Conservation (phyloP, 1,140 invertebrate species). For the Trachymyrmex cornetzi region DNA sequence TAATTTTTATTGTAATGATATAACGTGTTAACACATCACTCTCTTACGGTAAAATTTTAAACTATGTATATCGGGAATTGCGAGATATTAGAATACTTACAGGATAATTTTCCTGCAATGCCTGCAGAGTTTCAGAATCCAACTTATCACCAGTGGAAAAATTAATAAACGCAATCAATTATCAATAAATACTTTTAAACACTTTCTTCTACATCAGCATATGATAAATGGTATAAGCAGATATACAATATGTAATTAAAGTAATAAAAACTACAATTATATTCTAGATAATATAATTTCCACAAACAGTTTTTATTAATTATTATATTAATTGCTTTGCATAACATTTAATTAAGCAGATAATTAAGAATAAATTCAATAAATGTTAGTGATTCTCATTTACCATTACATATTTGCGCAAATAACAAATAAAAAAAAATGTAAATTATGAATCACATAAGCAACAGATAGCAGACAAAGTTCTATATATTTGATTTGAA, state of each 20-base stretch:
- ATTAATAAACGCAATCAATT: constrained; percentile 1
- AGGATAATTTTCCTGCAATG: constrained; percentile 67
- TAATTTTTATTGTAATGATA: constrained; percentile 61
- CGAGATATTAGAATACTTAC: constrained; percentile 61
- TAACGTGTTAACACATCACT: constrained; percentile 62
- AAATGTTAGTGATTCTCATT: not conserved
- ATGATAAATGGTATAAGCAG: constrained; percentile 17
- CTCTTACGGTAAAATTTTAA: constrained; percentile 82
- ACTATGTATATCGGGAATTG: constrained; percentile 72
- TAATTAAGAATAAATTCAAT: not conserved
- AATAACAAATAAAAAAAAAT: constrained; percentile 17
- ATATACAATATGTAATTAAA: not conserved
- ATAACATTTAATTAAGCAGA: not conserved
- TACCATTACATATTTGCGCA: not conserved
- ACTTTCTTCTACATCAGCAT: constrained; percentile 33
- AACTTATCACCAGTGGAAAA: constrained; percentile 52
- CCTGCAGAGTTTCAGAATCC: constrained; percentile 39
- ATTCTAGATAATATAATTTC: not conserved
- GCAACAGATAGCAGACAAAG: not conserved
- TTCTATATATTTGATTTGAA: constrained; percentile 29
- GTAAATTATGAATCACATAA: constrained; percentile 7
- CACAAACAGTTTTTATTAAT: not conserved
- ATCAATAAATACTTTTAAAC: constrained; percentile 8
- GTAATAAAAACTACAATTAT: not conserved
- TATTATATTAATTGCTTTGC: not conserved